A percentile compares a stretch with the other conserved stretches of the same genome.
phyloP scores from a whole-genome alignment of 2,113 vertebrate species.

The Cyprichromis sp. region DNA sequence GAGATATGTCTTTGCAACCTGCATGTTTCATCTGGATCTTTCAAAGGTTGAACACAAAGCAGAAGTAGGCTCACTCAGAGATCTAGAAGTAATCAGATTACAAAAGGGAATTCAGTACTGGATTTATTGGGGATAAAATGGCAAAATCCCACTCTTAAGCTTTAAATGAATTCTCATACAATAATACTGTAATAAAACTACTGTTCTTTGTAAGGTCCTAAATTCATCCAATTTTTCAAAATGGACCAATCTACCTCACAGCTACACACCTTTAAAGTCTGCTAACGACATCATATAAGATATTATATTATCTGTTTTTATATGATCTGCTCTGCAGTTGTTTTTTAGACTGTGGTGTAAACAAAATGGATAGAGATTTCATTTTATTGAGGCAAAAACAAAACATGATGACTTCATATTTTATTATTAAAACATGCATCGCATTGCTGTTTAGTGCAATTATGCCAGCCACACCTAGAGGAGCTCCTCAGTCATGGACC shows the following conservation, averaged over 20 bases:
- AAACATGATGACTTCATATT: not conserved
- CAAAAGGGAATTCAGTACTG: not conserved
- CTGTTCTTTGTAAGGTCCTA: not conserved
- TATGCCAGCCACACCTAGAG: not conserved
- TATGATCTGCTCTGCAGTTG: not conserved
- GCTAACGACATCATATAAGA: not conserved
- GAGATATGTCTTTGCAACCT: not conserved
- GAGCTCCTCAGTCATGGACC: not conserved
- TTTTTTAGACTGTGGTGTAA: not conserved
- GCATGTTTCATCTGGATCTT: not conserved
- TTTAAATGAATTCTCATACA: not conserved
- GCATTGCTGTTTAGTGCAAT: not conserved
- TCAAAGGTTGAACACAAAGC: not conserved
- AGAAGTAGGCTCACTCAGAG: not conserved
- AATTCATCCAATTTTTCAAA: not conserved
- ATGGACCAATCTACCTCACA: not conserved
- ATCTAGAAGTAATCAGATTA: not conserved
- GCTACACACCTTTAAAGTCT: not conserved
- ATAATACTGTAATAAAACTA: not conserved
- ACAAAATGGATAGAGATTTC: not conserved
- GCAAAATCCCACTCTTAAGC: not conserved
- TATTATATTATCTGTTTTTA: not conserved
- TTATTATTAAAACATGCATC: not conserved
- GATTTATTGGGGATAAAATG: not conserved
- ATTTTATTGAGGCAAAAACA: not conserved